Conservation (phyloP, 2,888 invertebrate species). For the Sussaba pulchella region DNA sequence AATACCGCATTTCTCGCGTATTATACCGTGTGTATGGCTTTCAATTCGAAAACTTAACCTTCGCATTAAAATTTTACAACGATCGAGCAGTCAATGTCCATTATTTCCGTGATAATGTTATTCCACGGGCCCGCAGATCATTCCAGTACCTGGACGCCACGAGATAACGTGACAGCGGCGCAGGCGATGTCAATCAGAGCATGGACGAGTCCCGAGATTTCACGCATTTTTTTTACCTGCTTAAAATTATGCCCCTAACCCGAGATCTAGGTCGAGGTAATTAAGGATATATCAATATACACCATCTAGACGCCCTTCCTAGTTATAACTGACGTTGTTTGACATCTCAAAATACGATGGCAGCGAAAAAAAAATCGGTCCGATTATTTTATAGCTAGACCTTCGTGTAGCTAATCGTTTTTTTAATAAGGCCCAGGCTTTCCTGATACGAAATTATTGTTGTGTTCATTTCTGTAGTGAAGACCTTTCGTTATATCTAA, state of each 20-base stretch:
- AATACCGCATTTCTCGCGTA: conserved; percentile 1
- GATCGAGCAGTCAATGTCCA: conserved; percentile 23
- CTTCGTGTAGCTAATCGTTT: too few species aligned
- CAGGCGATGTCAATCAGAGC: conserved; percentile 24
- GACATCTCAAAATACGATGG: too few species aligned
- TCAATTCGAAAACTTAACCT: conserved; percentile 34
- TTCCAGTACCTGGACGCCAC: conserved; percentile 1
- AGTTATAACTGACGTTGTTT: too few species aligned
- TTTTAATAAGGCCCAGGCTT: too few species aligned
- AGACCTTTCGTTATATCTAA: too few species aligned
- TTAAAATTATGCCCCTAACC: background rate
- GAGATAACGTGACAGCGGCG: conserved; percentile 29
- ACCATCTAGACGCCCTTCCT: too few species aligned
- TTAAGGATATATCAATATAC: too few species aligned
- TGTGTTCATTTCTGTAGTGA: too few species aligned
- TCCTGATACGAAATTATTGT: too few species aligned
- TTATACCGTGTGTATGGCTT: background rate
- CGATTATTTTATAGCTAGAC: too few species aligned
- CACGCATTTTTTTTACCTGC: background rate
- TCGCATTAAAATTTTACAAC: conserved; percentile 11
- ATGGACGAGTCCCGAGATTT: conserved; percentile 17
- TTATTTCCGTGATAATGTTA: conserved; percentile 19
- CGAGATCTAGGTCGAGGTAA: background rate
- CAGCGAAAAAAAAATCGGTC: too few species aligned
- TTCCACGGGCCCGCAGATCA: conserved; percentile 12